These are phyloP conservation scores for Sebastes itinus DNA, from an alignment of 2,797 vertebrate species.

Conservation along the genomic window DNA sequence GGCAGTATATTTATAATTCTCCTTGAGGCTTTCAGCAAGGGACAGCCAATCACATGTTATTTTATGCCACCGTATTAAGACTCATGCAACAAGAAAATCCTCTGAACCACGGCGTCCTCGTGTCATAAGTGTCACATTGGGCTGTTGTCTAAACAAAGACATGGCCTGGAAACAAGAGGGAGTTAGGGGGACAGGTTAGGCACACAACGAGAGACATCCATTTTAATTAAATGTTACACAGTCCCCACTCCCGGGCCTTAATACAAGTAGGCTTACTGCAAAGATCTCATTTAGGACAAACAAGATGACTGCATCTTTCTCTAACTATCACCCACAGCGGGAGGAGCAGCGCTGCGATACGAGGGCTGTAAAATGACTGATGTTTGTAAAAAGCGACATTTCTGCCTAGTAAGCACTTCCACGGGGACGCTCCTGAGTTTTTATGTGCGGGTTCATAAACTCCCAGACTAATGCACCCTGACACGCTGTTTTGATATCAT, in stretches of 20 bases:
- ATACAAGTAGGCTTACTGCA: conserved; percentile 79
- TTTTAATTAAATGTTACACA: conserved; percentile 85
- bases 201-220: conserved; percentile 79
- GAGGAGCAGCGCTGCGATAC: conserved; percentile 65
- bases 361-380: conserved; percentile 85
- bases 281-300: conserved; percentile 83
- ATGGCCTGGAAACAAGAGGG: conserved; percentile 76
- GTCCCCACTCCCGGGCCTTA: conserved; percentile 77
- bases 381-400: conserved; percentile 91
- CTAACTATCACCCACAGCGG: conserved; percentile 79
- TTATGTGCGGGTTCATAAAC: conserved; percentile 97
- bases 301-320: conserved; percentile 84
- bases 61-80: conserved; percentile 66
- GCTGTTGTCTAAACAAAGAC: conserved; percentile 81
- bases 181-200: conserved; percentile 81
- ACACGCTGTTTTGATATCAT: conserved; percentile 99
- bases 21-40: conserved; percentile 68
- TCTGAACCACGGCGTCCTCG: conserved; percentile 64
- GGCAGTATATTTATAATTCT: conserved; percentile 68
- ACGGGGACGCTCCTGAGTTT: conserved; percentile 88
- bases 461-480: conserved; percentile 97
- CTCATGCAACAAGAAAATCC: conserved; percentile 66
- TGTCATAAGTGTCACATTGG: conserved; percentile 74
- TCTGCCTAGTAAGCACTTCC: conserved; percentile 98
- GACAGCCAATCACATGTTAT: conserved; percentile 67